Evolutionary conservation across 2,797 vertebrate species (phyloP), one percentile per base, ranked within the genome.

Genomic region (Gadopsis marmoratus): DNA sequence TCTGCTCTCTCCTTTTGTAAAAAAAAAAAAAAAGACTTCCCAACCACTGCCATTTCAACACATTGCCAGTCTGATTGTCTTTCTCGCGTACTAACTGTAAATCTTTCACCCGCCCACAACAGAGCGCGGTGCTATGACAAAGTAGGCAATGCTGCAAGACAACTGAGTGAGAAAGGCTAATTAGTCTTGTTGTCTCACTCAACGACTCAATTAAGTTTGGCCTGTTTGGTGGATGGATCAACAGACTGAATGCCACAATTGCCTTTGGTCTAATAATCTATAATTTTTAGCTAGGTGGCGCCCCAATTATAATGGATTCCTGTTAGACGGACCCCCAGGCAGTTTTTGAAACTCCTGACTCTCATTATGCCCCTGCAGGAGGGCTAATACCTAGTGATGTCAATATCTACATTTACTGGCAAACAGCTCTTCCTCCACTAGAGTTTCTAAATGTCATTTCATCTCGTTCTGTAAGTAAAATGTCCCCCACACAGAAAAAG

Each of bases 361-460:
- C 56, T 73, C 58, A 64, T 67, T 66, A 37, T 13, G 51, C 6
- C 43, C 1, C 67, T 9, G 63, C 50, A 75, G 68, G 56, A 74
- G 59, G 29, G 29, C 71, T 65, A 45, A 70, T 60, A 70, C 66
- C 68, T 79, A 45, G 6, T 58, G 29, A 51, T 71, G 71, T 79
- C 48, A 76, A 48, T 47, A 55, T 65, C 59, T 78, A 76, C 73
- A 71, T 70, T 80, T 63, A 59, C 59, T 65, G 59, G 74, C 67
- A 50, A 65, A 78, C 56, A 55, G 66, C 64, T 69, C 37, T 58
- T 61, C 21, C 71, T 76, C 62, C 55, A 53, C 41, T 63, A 11
- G 17, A 81, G 21, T 81, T 69, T 80, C 58, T 64, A 87, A 88
- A 89, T 89, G 81, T 70, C 76, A 88, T 72, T 86, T 85, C 0